A percentile compares a stretch with the other conserved stretches of the same genome.
Evolutionary conservation across 2,888 invertebrate species (phyloP).

Genomic region (Agriopis leucophaearia): DNA sequence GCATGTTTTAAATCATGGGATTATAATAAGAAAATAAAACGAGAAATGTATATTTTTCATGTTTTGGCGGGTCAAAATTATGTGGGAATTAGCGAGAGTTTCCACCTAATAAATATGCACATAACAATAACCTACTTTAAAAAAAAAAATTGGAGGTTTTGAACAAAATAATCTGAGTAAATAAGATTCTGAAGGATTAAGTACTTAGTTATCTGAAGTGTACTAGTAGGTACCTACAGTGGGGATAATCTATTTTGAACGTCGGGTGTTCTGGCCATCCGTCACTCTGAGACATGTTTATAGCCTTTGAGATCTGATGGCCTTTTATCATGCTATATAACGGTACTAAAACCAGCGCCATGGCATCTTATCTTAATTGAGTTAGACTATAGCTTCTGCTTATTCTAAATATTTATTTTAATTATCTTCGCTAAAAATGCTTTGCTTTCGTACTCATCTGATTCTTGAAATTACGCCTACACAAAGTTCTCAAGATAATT

Average conservation of each 20-base stretch:
- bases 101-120: too few relatives aligned
- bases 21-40: too few relatives aligned
- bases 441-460: background rate
- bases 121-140: too few relatives aligned
- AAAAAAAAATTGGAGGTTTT: too few relatives aligned
- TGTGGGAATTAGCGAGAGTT: too few relatives aligned
- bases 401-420: background rate
- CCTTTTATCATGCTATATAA: conserved; percentile 38
- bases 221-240: conserved; percentile 1
- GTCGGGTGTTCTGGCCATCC: conserved; percentile 33
- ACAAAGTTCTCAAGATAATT: conserved; percentile 23
- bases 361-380: conserved; percentile 33
- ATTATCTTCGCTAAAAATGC: background rate
- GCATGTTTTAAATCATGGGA: too few relatives aligned
- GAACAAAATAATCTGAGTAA: background rate
- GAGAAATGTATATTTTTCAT: too few relatives aligned
- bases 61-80: too few relatives aligned
- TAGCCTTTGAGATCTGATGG: conserved; percentile 38
- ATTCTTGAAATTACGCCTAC: conserved; percentile 9
- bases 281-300: conserved; percentile 48
- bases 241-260: conserved; percentile 18
- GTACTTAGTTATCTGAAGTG: background rate
- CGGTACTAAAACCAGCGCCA: conserved; percentile 21
- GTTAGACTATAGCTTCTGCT: background rate
- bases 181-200: background rate